Evolutionary conservation across 2,797 vertebrate species (phyloP).

Genomic region (Epinephelus awoara): DNA sequence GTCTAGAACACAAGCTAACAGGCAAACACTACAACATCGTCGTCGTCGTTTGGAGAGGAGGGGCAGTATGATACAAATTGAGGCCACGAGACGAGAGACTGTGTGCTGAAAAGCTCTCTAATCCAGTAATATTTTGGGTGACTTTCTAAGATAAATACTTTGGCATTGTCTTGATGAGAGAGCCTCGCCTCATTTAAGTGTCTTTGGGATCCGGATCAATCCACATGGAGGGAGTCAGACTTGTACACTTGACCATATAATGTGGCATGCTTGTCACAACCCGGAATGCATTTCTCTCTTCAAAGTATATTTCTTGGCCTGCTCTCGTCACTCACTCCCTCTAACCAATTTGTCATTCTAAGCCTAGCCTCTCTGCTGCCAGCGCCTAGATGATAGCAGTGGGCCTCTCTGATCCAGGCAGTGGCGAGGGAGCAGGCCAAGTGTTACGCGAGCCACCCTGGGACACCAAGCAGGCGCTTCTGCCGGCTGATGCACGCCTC

Average conservation of each 20-base stretch:
- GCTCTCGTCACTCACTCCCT: slow-evolving; percentile 81
- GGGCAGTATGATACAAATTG: slow-evolving; percentile 65
- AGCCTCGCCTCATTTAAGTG: slow-evolving; percentile 74
- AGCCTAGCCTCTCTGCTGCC: slow-evolving; percentile 82
- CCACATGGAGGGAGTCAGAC: slow-evolving; percentile 71
- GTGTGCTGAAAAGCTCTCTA: slow-evolving; percentile 72
- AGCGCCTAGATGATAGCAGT: slow-evolving; percentile 85
- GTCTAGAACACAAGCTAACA: slow-evolving; percentile 27
- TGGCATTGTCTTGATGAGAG: slow-evolving; percentile 79
- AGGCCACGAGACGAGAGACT: slow-evolving; percentile 75
- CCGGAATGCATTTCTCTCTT: slow-evolving; percentile 81
- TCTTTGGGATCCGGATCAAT: slow-evolving; percentile 82
- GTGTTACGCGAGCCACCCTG: slow-evolving; percentile 84
- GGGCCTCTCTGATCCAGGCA: slow-evolving; percentile 87
- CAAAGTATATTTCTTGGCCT: slow-evolving; percentile 87
- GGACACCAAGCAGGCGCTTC: slow-evolving; percentile 82
- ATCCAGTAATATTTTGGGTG: slow-evolving; percentile 81
- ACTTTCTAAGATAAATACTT: slow-evolving; percentile 83
- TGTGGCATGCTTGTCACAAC: slow-evolving; percentile 80
- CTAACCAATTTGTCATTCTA: slow-evolving; percentile 90
- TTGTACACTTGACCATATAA: slow-evolving; percentile 85
- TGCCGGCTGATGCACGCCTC: slow-evolving; percentile 85
- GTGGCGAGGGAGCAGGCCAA: slow-evolving; percentile 88
- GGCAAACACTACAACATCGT: slow-evolving; percentile 36
- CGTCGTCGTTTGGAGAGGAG: slow-evolving; percentile 51